Evolutionary conservation across 2,113 vertebrate genomes (phyloP), one percentile per base, ranked within the genome.

Genomic region (Leptocoma aspasia): DNA sequence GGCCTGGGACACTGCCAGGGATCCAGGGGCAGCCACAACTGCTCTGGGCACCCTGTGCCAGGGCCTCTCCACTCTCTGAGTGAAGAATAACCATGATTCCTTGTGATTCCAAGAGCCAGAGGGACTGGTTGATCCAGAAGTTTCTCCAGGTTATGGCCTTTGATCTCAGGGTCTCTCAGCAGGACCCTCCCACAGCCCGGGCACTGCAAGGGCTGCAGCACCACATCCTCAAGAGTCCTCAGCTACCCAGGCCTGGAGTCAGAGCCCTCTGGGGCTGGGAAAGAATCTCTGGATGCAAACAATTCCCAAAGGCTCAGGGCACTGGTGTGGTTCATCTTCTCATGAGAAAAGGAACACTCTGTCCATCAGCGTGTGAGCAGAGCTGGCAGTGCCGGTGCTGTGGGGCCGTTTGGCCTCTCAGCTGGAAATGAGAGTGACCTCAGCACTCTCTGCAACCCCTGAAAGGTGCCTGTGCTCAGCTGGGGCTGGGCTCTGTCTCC

Each of bases 391-490:
- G 7, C 22, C 4, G 31, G 20, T 9, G n/a, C 2, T 2, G 44
- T 14, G 20, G 47, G 1, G 7, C 31, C 14, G 0, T n/a, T 49
- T 24, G 37, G 22, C 7, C 7, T 33, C 44, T 20, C 2, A 0
- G 54, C 13, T 69, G n/a, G 47, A 54, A 53, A 47, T 47, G 20
- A 47, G 21, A 47, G 21, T 22, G 21, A 21, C 45, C 45, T 47
- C 11, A 47, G 5, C 45, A 22, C 45, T 45, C 44, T 21, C 4
- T 8, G 5, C 45, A 47, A 10, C 45, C 22, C 45, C 45, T 47
- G 45, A 11, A 47, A 47, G 45, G 45, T 47, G 45, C 8, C 45
- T 47, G 45, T 47, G 45, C 5, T 10, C 45, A 22, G 45, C 20
- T 11, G 45, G 45, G 45, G 10, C 6, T 47, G 45, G 45, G 45